Conservation (phyloP, 2,888 invertebrate species). For the Mesorhabditis spiculigera region DNA sequence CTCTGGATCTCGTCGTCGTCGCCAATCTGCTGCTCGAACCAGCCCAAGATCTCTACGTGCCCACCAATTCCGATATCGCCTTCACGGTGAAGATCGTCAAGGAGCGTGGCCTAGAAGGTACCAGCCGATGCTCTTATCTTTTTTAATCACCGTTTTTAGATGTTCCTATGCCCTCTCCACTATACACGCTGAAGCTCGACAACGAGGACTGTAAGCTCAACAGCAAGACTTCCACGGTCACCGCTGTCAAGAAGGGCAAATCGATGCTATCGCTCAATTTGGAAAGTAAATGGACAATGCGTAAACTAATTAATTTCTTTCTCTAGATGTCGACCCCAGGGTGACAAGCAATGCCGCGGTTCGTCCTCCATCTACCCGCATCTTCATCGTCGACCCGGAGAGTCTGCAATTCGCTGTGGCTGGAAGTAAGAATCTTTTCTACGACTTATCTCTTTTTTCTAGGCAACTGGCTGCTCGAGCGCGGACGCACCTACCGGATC, state of each 20-base stretch:
- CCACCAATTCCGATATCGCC: slow-evolving; percentile 74
- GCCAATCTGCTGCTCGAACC: slow-evolving; percentile 92
- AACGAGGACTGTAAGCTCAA: slow-evolving; percentile 65
- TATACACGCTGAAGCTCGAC: slow-evolving; percentile 74
- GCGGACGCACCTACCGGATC: slow-evolving; percentile 61
- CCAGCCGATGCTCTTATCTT: too few species aligned
- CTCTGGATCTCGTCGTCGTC: slow-evolving; percentile 73
- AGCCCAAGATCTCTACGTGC: slow-evolving; percentile 74
- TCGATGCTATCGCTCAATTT: background rate
- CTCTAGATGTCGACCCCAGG: slow-evolving; percentile 1
- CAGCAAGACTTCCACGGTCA: slow-evolving; percentile 60
- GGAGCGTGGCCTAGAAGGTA: slow-evolving; percentile 57
- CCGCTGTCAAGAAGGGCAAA: slow-evolving; percentile 57
- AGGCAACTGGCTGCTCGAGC: slow-evolving; percentile 73
- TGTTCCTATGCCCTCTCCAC: slow-evolving; percentile 70
- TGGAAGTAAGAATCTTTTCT: slow-evolving; percentile 61
- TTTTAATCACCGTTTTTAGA: slow-evolving; percentile 59
- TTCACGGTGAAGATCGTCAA: slow-evolving; percentile 73
- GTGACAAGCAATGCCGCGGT: slow-evolving; percentile 53
- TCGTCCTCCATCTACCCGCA: slow-evolving; percentile 65
- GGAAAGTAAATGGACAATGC: too few species aligned
- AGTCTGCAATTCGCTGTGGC: slow-evolving; percentile 65
- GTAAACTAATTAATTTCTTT: too few species aligned
- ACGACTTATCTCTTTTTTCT: background rate
- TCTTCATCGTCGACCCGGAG: slow-evolving; percentile 72